Evolutionary conservation across 1,140 invertebrate species (phyloP).

Genomic region (Bombus terrestris): DNA sequence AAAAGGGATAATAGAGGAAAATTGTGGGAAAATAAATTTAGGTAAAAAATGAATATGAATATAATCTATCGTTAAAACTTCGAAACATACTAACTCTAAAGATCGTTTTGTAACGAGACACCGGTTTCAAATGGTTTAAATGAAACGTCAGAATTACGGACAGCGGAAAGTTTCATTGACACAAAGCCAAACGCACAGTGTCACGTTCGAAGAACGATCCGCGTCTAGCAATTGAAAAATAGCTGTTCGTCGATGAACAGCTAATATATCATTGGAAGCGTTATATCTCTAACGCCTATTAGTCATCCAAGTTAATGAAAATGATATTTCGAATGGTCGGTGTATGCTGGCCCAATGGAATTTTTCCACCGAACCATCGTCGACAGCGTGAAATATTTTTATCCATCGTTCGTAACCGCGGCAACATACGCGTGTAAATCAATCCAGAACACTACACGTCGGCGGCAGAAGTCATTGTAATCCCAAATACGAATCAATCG

Average conservation of each 20-base stretch:
- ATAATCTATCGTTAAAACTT: background rate
- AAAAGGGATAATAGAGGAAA: too few species aligned
- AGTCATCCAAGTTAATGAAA: conserved; percentile 18
- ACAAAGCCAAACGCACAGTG: background rate
- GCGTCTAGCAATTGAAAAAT: conserved; percentile 3
- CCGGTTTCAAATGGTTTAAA: background rate
- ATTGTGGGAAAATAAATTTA: too few species aligned
- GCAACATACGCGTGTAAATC: background rate
- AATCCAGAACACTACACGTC: conserved; percentile 15
- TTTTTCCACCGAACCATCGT: background rate
- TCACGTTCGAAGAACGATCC: background rate
- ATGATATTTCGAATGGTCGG: background rate
- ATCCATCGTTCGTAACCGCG: too few species aligned
- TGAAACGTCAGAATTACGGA: background rate
- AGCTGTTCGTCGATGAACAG: background rate
- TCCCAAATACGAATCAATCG: background rate
- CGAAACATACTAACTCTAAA: too few species aligned
- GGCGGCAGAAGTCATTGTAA: background rate
- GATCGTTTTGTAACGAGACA: background rate
- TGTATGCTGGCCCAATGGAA: background rate
- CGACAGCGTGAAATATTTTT: conserved; percentile 20
- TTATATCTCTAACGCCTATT: background rate
- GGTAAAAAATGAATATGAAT: too few species aligned
- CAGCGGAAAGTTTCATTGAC: background rate
- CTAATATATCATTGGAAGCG: conserved; percentile 13